Conservation (phyloP, 2,113 vertebrate species). For the Triplophysa dalaica region DNA sequence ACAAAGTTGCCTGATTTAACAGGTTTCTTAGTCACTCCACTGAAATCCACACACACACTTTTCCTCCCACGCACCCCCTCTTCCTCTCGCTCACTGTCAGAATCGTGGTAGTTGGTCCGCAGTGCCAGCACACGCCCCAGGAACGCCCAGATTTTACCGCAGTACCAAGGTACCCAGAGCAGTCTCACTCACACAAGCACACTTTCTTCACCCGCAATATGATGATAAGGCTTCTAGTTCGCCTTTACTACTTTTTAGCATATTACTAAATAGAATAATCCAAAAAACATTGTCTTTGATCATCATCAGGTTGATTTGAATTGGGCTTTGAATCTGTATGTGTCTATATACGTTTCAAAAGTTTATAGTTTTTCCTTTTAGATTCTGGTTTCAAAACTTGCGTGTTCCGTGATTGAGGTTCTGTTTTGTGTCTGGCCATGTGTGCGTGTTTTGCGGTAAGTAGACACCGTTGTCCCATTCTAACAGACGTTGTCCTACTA, state of each 20-base stretch:
- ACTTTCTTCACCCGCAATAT: not conserved
- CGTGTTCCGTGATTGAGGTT: not conserved
- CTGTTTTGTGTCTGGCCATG: not conserved
- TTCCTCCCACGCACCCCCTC: not conserved
- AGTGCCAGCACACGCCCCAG: slow-evolving; percentile 42
- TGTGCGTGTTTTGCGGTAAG: slow-evolving; percentile 32
- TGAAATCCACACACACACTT: slow-evolving; percentile 4
- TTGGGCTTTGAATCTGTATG: not conserved
- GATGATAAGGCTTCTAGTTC: not conserved
- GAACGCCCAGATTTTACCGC: slow-evolving; percentile 48
- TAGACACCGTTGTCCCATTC: slow-evolving; percentile 38
- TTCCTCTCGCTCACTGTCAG: slow-evolving; percentile 16
- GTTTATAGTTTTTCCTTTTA: not conserved
- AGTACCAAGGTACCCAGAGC: slow-evolving; percentile 49
- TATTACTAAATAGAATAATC: not conserved
- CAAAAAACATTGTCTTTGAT: not conserved
- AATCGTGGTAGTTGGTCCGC: slow-evolving; percentile 47
- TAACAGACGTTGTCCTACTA: slow-evolving; percentile 41
- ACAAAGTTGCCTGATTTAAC: not conserved
- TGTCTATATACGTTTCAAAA: not conserved
- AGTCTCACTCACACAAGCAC: slow-evolving; percentile 30
- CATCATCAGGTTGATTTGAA: not conserved
- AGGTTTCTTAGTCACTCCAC: slow-evolving; percentile 14
- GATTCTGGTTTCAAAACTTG: not conserved
- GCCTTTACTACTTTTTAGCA: not conserved